A percentile compares a stretch with the other conserved stretches of the same genome.
Conservation (phyloP, 2,888 invertebrate species). For the Cantharis rustica region DNA sequence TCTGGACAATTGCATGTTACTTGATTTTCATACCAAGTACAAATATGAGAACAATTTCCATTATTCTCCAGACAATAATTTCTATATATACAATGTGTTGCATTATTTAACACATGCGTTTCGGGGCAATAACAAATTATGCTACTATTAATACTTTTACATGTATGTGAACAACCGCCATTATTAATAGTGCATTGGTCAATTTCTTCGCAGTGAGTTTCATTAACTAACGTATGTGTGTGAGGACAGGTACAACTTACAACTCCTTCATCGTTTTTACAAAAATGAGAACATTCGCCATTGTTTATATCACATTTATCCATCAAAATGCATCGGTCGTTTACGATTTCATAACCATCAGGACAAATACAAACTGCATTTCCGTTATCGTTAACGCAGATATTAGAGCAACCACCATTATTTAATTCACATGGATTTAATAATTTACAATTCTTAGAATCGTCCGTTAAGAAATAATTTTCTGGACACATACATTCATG, state of each 20-base stretch:
- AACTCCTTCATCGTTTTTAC: slow-evolving; percentile 55
- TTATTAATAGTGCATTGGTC: slow-evolving; percentile 53
- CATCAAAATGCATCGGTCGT: slow-evolving; percentile 51
- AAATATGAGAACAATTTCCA: slow-evolving; percentile 63
- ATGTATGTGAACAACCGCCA: slow-evolving; percentile 63
- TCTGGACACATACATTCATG: slow-evolving; percentile 55
- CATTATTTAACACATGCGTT: background rate
- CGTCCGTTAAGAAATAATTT: slow-evolving; percentile 42
- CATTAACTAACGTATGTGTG: background rate
- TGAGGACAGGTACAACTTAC: slow-evolving; percentile 41
- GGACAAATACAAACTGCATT: slow-evolving; percentile 38
- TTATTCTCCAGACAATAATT: slow-evolving; percentile 51
- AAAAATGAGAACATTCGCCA: slow-evolving; percentile 59
- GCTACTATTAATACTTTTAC: slow-evolving; percentile 40
- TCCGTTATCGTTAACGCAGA: slow-evolving; percentile 48
- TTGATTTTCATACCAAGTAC: slow-evolving; percentile 42
- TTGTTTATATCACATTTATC: slow-evolving; percentile 26
- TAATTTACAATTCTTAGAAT: slow-evolving; percentile 27
- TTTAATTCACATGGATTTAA: slow-evolving; percentile 32
- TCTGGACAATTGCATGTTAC: slow-evolving; percentile 58
- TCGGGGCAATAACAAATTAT: no score
- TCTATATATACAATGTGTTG: no score
- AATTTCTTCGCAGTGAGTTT: slow-evolving; percentile 42
- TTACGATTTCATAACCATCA: slow-evolving; percentile 50
- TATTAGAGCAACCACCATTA: slow-evolving; percentile 55